phyloP scores from a whole-genome alignment of 2,888 invertebrate genomes.

The Amiota minor region DNA sequence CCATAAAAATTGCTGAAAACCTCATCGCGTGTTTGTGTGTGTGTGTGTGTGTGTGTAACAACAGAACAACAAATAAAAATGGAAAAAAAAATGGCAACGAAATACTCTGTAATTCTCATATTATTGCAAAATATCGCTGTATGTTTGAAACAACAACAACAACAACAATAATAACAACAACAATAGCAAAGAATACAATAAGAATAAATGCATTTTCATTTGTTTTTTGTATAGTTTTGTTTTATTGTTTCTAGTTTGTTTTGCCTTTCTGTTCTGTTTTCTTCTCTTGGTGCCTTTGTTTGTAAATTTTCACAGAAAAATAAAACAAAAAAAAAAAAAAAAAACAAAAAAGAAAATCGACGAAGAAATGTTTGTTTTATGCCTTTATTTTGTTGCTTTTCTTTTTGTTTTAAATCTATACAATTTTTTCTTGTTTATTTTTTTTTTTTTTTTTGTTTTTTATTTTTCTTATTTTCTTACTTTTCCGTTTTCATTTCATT shows the following conservation, averaged over 20 bases:
- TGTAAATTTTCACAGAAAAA: conserved; percentile 21
- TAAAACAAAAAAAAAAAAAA: background rate
- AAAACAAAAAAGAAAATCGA: background rate
- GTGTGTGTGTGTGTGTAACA: background rate
- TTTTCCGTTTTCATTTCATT: conserved; percentile 30
- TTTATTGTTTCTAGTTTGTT: background rate
- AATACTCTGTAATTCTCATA: conserved; percentile 6
- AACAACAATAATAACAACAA: background rate
- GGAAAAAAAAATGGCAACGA: background rate
- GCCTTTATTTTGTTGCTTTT: background rate
- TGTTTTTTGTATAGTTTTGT: conserved; percentile 10
- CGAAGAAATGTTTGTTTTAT: conserved; percentile 2
- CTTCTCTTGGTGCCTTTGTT: conserved; percentile 13
- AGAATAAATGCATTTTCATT: background rate
- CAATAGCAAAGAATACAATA: background rate
- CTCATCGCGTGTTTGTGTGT: too few relatives aligned
- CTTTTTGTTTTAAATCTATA: conserved; percentile 8
- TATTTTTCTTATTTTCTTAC: conserved; percentile 26
- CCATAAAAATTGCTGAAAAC: background rate
- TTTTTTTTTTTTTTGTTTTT: conserved; percentile 42
- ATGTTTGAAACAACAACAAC: background rate
- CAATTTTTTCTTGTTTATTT: conserved; percentile 32
- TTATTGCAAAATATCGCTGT: conserved; percentile 23
- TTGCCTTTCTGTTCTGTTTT: background rate
- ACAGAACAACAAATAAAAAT: background rate